phyloP scores from a whole-genome alignment of 2,113 vertebrate species.

The Erpornis zantholeuca region DNA sequence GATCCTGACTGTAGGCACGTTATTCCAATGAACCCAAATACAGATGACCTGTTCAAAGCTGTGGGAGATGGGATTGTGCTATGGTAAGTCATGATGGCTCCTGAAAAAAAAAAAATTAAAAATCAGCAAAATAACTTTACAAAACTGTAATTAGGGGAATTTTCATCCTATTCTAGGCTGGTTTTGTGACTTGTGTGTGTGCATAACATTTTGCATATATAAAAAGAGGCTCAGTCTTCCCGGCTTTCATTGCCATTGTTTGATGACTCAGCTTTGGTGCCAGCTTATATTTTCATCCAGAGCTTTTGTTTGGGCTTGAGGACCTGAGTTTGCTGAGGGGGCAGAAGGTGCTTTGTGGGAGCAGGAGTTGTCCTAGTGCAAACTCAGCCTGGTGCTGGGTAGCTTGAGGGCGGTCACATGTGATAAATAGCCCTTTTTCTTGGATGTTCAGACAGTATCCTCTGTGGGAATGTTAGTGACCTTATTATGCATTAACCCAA shows the following conservation, averaged over 20 bases:
- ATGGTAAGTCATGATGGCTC: slow-evolving; percentile 78
- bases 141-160: background rate
- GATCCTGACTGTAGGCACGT: slow-evolving; percentile 85
- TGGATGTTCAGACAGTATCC: background rate
- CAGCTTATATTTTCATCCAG: background rate
- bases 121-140: background rate
- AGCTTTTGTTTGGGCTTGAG: background rate
- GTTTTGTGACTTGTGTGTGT: background rate
- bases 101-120: background rate
- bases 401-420: background rate
- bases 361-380: background rate
- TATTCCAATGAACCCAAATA: slow-evolving; percentile 88
- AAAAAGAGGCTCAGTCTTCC: background rate
- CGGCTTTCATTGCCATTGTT: background rate
- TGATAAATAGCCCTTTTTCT: background rate
- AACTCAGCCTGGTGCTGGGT: background rate
- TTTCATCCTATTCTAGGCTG: background rate
- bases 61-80: slow-evolving; percentile 88
- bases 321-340: background rate
- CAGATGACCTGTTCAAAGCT: slow-evolving; percentile 85
- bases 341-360: background rate
- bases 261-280: background rate
- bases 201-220: background rate
- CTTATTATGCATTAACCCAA: background rate
- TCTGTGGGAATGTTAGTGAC: background rate